Percentiles rank a stretch among this genome's conserved stretches.
Evolutionary conservation across 2,113 vertebrate species (phyloP).

Genomic region (Leuciscus idus): DNA sequence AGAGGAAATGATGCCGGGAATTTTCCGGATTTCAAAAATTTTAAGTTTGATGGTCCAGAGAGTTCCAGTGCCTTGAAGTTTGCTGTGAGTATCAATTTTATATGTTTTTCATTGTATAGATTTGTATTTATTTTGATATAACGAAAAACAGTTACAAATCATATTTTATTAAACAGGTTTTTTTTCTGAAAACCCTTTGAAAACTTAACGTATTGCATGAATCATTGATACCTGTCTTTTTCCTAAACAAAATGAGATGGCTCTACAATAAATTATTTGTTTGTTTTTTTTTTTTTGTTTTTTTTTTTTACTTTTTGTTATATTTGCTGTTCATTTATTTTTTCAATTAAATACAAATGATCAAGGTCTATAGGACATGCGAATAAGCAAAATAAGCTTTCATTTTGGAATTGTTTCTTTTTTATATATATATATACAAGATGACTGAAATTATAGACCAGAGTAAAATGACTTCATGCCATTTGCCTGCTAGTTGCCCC

Average conservation of each 20-base stretch:
- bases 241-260: neutral
- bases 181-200: neutral
- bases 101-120: neutral
- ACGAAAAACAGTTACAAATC: neutral
- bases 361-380: neutral
- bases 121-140: neutral
- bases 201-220: neutral
- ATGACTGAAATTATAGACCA: neutral
- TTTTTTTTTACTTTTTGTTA: neutral
- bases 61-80: slow-evolving; percentile 79
- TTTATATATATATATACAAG: neutral
- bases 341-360: neutral
- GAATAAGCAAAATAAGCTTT: too few relatives aligned
- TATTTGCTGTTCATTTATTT: neutral
- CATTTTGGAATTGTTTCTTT: neutral
- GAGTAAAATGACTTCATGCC: neutral
- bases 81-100: slow-evolving; percentile 72
- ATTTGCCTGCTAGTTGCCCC: neutral
- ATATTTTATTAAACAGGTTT: neutral
- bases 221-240: neutral
- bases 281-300: neutral
- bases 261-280: neutral
- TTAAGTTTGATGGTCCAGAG: slow-evolving; percentile 77
- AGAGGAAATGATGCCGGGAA: slow-evolving; percentile 62
- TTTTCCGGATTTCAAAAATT: slow-evolving; percentile 77